Base-by-base conservation (phyloP, 2,888 invertebrate species). In the Cabera pusaria region DNA sequence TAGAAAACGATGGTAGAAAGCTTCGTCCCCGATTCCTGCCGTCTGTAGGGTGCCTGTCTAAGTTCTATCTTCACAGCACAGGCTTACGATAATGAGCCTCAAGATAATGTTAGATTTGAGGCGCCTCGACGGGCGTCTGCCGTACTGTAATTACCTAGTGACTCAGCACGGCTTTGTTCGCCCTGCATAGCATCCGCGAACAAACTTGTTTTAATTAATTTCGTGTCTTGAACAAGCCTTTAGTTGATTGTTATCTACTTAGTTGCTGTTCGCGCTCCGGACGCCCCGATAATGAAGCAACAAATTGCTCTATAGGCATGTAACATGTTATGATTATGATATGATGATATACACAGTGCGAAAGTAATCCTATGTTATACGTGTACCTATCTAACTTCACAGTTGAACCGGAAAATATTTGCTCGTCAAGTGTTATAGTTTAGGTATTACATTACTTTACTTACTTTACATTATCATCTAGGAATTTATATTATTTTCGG, bases 201-300 rank as follows among this genome's bases (percentile, higher is more conserved):
- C 88, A 86, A 88, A 88, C 87, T 88, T 88, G 88, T 88, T 88
- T 88, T 88, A 88, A 88, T 88, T 88, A 88, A 88, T 88, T 88
- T 88, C 86, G 84, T 87, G 87, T 88, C 88, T 85, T 80, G 80
- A 84, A 85, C 88, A 88, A 85, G 85, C 84, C 84, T 80, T 77
- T 74, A 78, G 76, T 74, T 77, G 87, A 88, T 88, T 83, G 87
- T 87, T 86, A 88, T 88, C 88, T 86, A 75, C 87, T 87, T 82
- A 86, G 85, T 84, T 84, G 80, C 84, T 82, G 83, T 80, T 82
- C 81, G 76, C 78, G 77, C 75, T 77, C 72, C 78, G 78, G 83
- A 78, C 77, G 80, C 74, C 66, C 66, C 68, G 77, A 81, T 83
- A 82, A 84, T 83, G 78, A 80, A 77, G 77, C 76, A 74, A 82